Conservation (phyloP, 2,888 invertebrate genomes). For the Macrosiphum euphorbiae region DNA sequence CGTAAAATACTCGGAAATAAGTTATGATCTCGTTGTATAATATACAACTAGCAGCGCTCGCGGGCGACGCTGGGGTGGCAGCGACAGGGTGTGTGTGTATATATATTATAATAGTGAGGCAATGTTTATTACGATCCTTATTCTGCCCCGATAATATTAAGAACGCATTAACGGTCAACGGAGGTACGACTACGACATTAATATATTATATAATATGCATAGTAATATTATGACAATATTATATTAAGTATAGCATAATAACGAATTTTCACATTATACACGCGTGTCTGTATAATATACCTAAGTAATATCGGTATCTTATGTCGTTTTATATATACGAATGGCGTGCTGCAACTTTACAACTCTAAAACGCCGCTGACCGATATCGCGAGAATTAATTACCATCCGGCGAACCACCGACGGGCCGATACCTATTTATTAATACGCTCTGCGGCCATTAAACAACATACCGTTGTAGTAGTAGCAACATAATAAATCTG, state of each 20-base stretch:
- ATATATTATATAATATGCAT: neutral
- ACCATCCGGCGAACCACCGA: neutral
- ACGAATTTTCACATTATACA: neutral
- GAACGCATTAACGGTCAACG: slow-evolving; percentile 55
- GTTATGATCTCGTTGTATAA: slow-evolving; percentile 51
- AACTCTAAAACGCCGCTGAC: neutral
- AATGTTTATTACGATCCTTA: slow-evolving; percentile 52
- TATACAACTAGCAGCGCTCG: neutral
- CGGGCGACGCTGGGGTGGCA: neutral
- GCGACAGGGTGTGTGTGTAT: neutral
- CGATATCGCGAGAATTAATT: neutral
- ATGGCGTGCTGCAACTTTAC: neutral
- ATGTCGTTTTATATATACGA: neutral
- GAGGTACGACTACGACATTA: neutral
- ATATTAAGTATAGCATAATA: neutral
- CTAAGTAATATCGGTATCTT: neutral
- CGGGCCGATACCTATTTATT: neutral
- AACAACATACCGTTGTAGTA: neutral
- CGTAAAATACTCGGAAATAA: slow-evolving; percentile 61
- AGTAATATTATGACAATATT: neutral
- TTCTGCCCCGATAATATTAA: slow-evolving; percentile 40
- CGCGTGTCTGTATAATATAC: neutral
- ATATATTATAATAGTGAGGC: slow-evolving; percentile 1
- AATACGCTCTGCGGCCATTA: neutral
- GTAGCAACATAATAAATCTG: neutral